Percentiles rank a stretch among this genome's conserved stretches.
Evolutionary conservation across 2,113 vertebrate species (phyloP).

Genomic region (Syrmaticus mikado): DNA sequence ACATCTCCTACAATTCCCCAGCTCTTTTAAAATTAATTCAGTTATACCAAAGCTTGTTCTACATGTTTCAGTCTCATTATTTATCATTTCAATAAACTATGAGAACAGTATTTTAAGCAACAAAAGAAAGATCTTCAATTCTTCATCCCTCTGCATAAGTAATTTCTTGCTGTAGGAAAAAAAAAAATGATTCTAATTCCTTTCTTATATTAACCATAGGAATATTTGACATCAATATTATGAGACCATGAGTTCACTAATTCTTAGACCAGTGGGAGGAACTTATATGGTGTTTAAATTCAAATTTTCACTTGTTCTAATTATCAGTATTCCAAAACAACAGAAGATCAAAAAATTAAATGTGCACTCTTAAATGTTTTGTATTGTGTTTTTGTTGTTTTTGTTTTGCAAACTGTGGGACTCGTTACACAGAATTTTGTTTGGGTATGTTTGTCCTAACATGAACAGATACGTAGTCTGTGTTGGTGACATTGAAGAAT

Average conservation of each 20-base stretch:
- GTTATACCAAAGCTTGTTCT: constrained; percentile 3
- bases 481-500: not conserved
- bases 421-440: not conserved
- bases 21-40: constrained; percentile 55
- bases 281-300: not conserved
- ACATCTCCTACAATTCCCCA: not conserved
- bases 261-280: not conserved
- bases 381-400: not conserved
- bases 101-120: constrained; percentile 5
- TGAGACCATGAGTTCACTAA: constrained; percentile 59
- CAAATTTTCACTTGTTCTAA: constrained; percentile 6
- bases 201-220: not conserved
- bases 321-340: not conserved
- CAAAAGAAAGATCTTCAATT: constrained; percentile 2
- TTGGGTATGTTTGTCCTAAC: not conserved
- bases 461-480: not conserved
- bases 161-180: constrained; percentile 23
- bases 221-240: constrained; percentile 20
- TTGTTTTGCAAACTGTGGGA: not conserved
- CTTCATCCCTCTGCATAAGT: constrained; percentile 23
- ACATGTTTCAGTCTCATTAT: constrained; percentile 17
- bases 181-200: constrained; percentile 18
- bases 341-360: constrained; percentile 1
- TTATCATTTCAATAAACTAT: constrained; percentile 32
- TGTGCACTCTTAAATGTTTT: not conserved